A percentile compares a stretch with the other conserved stretches of the same genome.
phyloP scores from a whole-genome alignment of 1,140 invertebrate species.

The Hypsibius dujardini region DNA sequence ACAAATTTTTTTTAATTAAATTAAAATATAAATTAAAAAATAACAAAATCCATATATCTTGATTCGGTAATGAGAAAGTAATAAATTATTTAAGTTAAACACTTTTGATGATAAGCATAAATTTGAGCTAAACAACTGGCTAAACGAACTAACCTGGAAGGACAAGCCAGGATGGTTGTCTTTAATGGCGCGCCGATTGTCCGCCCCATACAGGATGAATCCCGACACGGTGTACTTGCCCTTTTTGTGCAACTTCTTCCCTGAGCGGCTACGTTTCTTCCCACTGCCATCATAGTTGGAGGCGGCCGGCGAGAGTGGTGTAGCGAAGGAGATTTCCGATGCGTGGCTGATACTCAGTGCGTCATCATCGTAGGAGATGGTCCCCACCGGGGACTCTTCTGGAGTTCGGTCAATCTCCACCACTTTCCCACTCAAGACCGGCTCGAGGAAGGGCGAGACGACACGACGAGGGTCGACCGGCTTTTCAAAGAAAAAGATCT shows the following conservation, averaged over 20 bases:
- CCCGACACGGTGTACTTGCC: constrained; percentile 9
- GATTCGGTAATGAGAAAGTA: no score
- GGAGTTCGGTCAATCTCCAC: neutral
- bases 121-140: neutral
- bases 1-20: neutral
- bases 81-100: no score
- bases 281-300: neutral
- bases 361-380: neutral
- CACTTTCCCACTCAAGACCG: neutral
- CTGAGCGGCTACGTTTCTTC: neutral
- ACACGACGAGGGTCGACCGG: neutral
- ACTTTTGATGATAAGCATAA: no score
- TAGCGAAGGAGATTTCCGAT: neutral
- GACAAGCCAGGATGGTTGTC: neutral
- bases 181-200: neutral
- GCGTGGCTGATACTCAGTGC: neutral
- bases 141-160: neutral
- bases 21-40: no score
- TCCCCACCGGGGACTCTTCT: neutral
- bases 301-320: constrained; percentile 3
- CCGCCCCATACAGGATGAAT: constrained; percentile 9
- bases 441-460: neutral
- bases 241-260: neutral
- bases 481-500: neutral
- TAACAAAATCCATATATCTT: no score